Conservation (phyloP, 2,888 invertebrate genomes). For the Microctonus brassicae region DNA sequence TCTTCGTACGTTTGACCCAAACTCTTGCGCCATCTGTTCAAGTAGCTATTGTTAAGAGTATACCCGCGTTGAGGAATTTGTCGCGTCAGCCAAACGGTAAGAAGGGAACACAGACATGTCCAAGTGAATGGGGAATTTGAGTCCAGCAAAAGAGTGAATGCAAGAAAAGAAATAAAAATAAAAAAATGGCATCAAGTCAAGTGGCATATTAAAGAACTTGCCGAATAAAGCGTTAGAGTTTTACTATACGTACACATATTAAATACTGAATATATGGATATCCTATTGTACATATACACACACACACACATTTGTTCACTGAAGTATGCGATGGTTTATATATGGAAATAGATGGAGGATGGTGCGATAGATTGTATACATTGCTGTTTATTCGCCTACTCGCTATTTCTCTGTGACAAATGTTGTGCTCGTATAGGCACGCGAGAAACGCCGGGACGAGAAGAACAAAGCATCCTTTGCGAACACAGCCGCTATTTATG, state of each 20-base stretch:
- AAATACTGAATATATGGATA: no score
- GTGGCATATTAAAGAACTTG: not conserved
- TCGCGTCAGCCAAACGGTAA: conserved; percentile 16
- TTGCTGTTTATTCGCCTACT: not conserved
- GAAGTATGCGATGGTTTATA: not conserved
- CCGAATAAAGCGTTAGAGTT: no score
- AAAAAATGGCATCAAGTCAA: not conserved
- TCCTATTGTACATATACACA: no score
- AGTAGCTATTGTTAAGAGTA: conserved; percentile 22
- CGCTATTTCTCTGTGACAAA: conserved; percentile 54
- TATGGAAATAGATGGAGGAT: conserved; percentile 12
- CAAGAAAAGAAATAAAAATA: conserved; percentile 1
- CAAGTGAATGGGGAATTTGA: conserved; percentile 12
- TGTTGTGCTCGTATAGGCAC: conserved; percentile 53
- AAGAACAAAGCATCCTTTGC: conserved; percentile 41
- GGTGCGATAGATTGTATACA: conserved; percentile 6
- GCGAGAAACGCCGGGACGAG: conserved; percentile 46
- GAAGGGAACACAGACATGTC: conserved; percentile 2
- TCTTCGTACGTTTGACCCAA: conserved; percentile 20
- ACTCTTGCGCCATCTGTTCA: conserved; percentile 1
- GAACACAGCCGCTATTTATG: conserved; percentile 40
- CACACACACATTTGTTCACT: no score
- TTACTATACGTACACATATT: no score
- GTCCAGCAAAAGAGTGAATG: not conserved
- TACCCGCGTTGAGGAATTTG: not conserved